Base-by-base conservation (phyloP, 1,140 invertebrate genomes). In the Sipha flava region DNA sequence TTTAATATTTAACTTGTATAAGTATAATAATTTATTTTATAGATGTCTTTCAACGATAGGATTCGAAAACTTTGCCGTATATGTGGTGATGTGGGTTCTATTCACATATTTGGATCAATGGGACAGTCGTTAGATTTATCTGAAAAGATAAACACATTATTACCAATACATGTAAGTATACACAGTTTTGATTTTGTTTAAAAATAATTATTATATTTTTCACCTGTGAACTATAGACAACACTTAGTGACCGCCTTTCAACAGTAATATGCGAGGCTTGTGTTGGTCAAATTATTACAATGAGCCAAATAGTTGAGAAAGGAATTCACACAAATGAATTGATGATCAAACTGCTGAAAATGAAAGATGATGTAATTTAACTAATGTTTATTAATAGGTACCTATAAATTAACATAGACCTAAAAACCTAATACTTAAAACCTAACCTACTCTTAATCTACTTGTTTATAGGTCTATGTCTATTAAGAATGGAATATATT, bases 31-130 rank as follows among this genome's bases (percentile, higher is more conserved):
- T 57, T 77, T 5, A 57, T 43, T 40, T 77, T 59, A 18, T 57
- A 54, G 49, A 77, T 77, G 73, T 59, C 73, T 4, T 26, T 40
- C 14, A 57, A 26, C 29, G 73, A 77, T 10, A 77, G 21, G 9
- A 77, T 77, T 59, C 29, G 34, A 29, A 77, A 77, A 77, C 52
- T 77, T 40, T 77, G 73, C 23, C 73, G 73, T 26, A 77, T 77
- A 26, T 77, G 73, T 29, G 73, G 73, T 43, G 52, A 77, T 40
- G 34, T 59, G 6, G 73, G 73, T 29, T 57, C 73, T 3, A 77
- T 77, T 26, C 40, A 77, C 43, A 77, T 77, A 77, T 77, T 57
- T 77, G 73, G 73, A 77, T 77, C 52, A 18, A 10, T 77, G 3
- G 73, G 73, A 43, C 73, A 77, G 12, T 77, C 52, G 18, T 43